Base-by-base conservation (phyloP, 2,797 vertebrate species). In the Taenioides sp. region DNA sequence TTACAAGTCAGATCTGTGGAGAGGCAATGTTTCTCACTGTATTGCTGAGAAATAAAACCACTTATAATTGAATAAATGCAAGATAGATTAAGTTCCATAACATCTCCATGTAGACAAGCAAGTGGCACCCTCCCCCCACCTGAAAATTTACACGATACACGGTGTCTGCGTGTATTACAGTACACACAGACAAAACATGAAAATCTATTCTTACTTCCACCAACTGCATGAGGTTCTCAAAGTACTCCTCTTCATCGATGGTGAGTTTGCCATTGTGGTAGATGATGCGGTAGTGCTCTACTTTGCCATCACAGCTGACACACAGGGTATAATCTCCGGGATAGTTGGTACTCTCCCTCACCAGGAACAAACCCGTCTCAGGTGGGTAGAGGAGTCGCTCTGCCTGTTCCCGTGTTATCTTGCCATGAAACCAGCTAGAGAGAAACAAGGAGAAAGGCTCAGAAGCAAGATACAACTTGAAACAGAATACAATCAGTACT, bases 241-340 rank as follows among this genome's bases (percentile, higher is more conserved):
- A 99, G 93, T 94, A 99, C 84, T 96, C 97, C 89, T 99, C 98
- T 88, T 99, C 97, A 0, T 99, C 97, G 2, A 99, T 99, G 92
- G 95, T 97, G 70, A 99, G 96, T 91, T 98, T 98, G 91, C 96
- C 96, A 54, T 96, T 91, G 57, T 96, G 95, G 90, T 99, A 98
- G 87, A 98, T 98, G 94, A 99, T 99, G 82, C 97, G 96, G 92
- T 99, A 99, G 90, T 99, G 98, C 91, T 99, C 98, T 94, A 99
- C 98, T 89, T 99, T 99, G 71, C 97, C 96, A 0, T 98, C 97
- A 1, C 96, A 98, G 94, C 97, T 98, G 83, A 99, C 97, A 0
- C 98, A 99, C 76, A 99, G 93, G 0, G 98, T 99, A 92, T 99
- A 99, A 86, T 99, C 98, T 0, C 98, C 98, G 0, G 98, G 98